These are phyloP conservation scores for Saguinus imperator DNA, from an alignment of 2,113 vertebrate genomes.

Conservation along the genomic window DNA sequence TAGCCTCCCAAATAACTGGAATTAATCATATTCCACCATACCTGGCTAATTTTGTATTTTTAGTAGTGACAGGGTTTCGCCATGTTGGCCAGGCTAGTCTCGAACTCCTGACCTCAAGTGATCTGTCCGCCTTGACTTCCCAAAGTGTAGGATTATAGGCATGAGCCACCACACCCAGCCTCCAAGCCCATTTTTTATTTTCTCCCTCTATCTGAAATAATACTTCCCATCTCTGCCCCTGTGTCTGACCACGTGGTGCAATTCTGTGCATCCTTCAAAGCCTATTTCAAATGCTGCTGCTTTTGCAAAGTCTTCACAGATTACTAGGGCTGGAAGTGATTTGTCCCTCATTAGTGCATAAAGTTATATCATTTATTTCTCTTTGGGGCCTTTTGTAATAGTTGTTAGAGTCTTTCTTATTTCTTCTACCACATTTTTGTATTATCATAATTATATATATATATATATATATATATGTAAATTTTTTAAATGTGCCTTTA, in stretches of 20 bases:
- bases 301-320: not conserved
- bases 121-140: too few species aligned
- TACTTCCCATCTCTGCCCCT: not conserved
- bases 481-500: not conserved
- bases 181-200: not conserved
- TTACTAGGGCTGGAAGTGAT: not conserved
- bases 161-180: too few species aligned
- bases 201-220: not conserved
- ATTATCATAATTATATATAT: not conserved
- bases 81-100: too few species aligned
- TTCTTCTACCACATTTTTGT: constrained; percentile 24
- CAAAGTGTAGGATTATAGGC: too few species aligned
- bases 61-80: too few species aligned
- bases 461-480: not conserved
- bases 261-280: constrained; percentile 1
- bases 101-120: too few species aligned
- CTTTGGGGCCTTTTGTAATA: constrained; percentile 9
- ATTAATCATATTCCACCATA: too few species aligned
- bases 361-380: constrained; percentile 30
- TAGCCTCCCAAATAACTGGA: too few species aligned
- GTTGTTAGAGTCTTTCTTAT: constrained; percentile 1
- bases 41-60: too few species aligned
- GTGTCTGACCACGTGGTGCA: not conserved
- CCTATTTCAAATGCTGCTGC: not conserved
- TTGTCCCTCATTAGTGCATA: not conserved